A percentile compares a stretch with the other conserved stretches of the same genome.
Evolutionary conservation across 2,113 vertebrate species (phyloP).

Genomic region (Neolamprologus falcicula): DNA sequence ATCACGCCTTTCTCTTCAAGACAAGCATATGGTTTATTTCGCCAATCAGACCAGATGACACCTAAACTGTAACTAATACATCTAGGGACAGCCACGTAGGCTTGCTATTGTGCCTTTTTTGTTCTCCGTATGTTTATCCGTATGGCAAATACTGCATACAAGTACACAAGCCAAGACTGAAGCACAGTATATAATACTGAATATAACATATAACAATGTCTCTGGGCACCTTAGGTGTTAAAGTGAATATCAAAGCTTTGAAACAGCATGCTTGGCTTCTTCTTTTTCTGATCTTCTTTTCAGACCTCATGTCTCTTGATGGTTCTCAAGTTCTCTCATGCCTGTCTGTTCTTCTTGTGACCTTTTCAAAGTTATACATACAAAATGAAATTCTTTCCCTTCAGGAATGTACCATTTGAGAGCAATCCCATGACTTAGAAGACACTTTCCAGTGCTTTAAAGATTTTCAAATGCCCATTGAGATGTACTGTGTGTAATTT

Average conservation of each 20-base stretch:
- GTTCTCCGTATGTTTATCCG: background rate
- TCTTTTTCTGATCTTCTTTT: constrained; percentile 16
- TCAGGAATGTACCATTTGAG: constrained; percentile 55
- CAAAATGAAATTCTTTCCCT: constrained; percentile 66
- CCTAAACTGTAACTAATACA: constrained; percentile 26
- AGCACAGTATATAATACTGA: background rate
- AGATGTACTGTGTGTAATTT: constrained; percentile 13
- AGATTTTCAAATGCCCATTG: constrained; percentile 31
- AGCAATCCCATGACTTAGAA: constrained; percentile 19
- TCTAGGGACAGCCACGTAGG: background rate
- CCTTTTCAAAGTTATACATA: constrained; percentile 73
- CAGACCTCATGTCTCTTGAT: constrained; percentile 31
- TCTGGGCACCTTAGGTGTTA: constrained; percentile 23
- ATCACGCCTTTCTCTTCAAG: background rate
- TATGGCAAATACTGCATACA: background rate
- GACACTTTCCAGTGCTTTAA: constrained; percentile 9
- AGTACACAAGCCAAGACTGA: background rate
- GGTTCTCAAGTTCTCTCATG: constrained; percentile 43
- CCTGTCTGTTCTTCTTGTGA: constrained; percentile 57
- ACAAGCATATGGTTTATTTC: background rate
- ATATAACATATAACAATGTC: constrained; percentile 14
- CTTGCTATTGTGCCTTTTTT: background rate
- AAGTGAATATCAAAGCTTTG: constrained; percentile 22
- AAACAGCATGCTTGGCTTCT: background rate
- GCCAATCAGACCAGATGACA: background rate